Percentiles rank a stretch among this genome's conserved stretches.
These are phyloP conservation scores for Linyphia triangularis DNA, from an alignment of 2,888 invertebrate species.

Conservation along the genomic window DNA sequence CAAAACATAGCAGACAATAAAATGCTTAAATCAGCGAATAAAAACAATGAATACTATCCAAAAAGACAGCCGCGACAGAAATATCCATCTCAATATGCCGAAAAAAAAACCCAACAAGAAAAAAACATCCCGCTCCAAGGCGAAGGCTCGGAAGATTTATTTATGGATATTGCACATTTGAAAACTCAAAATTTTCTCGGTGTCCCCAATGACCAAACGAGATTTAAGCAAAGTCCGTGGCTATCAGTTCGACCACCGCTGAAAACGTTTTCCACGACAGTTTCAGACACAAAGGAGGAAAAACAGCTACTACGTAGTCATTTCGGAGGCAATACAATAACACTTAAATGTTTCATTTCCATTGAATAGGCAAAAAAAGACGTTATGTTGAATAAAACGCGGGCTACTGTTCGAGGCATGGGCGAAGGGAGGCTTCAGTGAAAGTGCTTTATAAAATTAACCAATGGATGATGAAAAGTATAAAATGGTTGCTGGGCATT, in stretches of 20 bases:
- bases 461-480: neutral
- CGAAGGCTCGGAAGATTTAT: constrained; percentile 19
- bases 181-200: constrained; percentile 13
- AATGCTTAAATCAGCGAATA: constrained; percentile 48
- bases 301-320: constrained; percentile 31
- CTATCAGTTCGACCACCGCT: too few relatives aligned
- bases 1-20: constrained; percentile 37
- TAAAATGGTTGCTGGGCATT: neutral
- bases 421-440: neutral
- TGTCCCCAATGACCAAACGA: constrained; percentile 32
- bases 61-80: neutral
- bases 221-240: constrained; percentile 1
- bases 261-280: constrained; percentile 19
- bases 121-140: constrained; percentile 28
- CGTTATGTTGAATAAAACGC: neutral
- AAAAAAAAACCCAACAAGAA: neutral
- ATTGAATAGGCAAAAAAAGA: constrained; percentile 21
- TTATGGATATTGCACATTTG: neutral
- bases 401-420: neutral
- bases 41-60: constrained; percentile 26
- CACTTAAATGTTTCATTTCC: constrained; percentile 41
- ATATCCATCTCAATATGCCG: neutral
- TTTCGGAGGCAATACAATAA: constrained; percentile 25
- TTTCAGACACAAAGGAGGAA: constrained; percentile 3
- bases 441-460: neutral